Evolutionary conservation across 1,140 invertebrate genomes (phyloP), one percentile per base, ranked within the genome.

Genomic region (Wiebesia pumilae): DNA sequence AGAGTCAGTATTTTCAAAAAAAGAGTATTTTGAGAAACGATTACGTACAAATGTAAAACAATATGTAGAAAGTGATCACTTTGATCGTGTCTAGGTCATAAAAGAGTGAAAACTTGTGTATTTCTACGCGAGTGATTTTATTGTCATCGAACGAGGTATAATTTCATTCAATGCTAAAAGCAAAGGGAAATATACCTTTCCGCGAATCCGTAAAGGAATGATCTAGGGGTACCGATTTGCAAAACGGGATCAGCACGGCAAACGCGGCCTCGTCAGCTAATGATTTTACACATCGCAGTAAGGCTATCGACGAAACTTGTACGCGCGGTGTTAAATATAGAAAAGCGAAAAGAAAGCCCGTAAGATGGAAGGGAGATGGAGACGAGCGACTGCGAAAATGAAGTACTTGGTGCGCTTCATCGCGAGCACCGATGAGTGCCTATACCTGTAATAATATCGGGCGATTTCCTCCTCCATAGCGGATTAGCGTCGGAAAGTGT

Each of bases 371-470:
- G 12, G 51, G 19, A 16, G 2, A 54, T 12, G 16, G 51, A 54
- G 16, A 21, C 51, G 51, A 54, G 16, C 10, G 58, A 10, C 24
- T n/a, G 38, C 51, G 40, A 71, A 82, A 69, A 69, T 30, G 38
- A 82, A 82, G 40, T 24, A 40, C 65, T 81, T 67, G 21, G 24
- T 30, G 12, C 40, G n/a, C 40, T 47, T 81, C 30, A 67, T 67
- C 79, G 27, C 27, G 7, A 24, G 21, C 79, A 12, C 21, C 27
- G 54, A 27, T 38, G 24, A 38, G 7, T 62, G 58, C 58, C 19
- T 62, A 3, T 62, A 3, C 21, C 58, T 14, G 21, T 27, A 3
- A 19, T 38, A 16, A 24, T 6, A 38, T 3, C 35, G 16, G 19
- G 4, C 69, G 35, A 71, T 38, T 38, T 38, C 12, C 69, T 38